Conservation (phyloP, 2,797 vertebrate species). For the Microctenopoma lineatum region DNA sequence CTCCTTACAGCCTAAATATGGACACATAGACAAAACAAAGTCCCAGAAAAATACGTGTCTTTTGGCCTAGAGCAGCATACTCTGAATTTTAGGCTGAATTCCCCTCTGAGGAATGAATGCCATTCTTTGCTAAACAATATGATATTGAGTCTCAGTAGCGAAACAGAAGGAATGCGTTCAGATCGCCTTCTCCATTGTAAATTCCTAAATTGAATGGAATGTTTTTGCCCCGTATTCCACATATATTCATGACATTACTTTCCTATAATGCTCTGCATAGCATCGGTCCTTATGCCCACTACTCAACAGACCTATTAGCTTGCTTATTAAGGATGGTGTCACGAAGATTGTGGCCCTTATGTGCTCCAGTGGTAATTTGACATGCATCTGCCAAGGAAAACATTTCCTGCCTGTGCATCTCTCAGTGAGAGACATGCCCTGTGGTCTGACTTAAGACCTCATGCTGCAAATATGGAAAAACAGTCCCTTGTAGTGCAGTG, state of each 20-base stretch:
- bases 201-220: conserved; percentile 67
- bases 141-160: conserved; percentile 63
- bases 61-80: conserved; percentile 42
- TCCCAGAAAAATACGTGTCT: conserved; percentile 29
- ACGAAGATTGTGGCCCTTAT: conserved; percentile 67
- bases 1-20: conserved; percentile 57
- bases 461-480: conserved; percentile 67
- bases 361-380: conserved; percentile 72
- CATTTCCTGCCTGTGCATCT: conserved; percentile 78
- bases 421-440: conserved; percentile 62
- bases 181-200: conserved; percentile 52
- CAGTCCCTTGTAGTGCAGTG: conserved; percentile 41
- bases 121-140: conserved; percentile 67
- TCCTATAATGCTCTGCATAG: conserved; percentile 65
- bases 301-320: conserved; percentile 69
- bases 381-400: conserved; percentile 82
- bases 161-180: conserved; percentile 60
- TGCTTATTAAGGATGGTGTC: conserved; percentile 73
- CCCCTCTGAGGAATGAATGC: conserved; percentile 56
- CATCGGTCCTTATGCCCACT: conserved; percentile 50
- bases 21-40: conserved; percentile 67
- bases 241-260: conserved; percentile 68
- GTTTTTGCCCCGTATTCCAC: conserved; percentile 56
- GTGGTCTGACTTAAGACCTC: conserved; percentile 61
- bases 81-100: conserved; percentile 71